Conservation (phyloP, 2,113 vertebrate genomes). For the Helogale parvula region DNA sequence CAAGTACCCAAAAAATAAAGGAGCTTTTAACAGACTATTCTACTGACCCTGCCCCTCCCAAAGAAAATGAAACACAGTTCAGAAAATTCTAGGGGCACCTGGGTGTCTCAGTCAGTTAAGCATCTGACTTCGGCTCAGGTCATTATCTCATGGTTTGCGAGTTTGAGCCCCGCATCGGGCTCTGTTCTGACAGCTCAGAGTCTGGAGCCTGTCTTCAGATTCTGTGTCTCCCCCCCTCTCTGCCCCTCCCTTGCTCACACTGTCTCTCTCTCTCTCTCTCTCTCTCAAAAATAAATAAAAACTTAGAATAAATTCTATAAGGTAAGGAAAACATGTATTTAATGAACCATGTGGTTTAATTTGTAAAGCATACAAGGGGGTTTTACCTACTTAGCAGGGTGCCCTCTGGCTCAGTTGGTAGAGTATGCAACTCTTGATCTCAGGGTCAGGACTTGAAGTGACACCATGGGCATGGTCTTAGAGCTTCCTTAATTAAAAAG, state of each 20-base stretch:
- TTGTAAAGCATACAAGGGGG: not conserved
- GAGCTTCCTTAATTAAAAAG: not conserved
- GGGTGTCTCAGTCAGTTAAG: too few relatives aligned
- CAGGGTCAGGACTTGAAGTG: not conserved
- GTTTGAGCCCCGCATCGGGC: too few relatives aligned
- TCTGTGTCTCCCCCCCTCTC: too few relatives aligned
- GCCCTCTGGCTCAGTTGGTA: not conserved
- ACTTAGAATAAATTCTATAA: not conserved
- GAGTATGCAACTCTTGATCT: not conserved
- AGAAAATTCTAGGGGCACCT: too few relatives aligned
- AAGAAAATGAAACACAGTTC: not conserved
- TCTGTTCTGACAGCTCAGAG: too few relatives aligned
- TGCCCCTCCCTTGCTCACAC: too few relatives aligned
- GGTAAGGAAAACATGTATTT: not conserved
- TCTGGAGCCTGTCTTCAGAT: too few relatives aligned
- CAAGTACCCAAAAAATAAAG: not conserved
- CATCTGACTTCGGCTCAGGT: too few relatives aligned
- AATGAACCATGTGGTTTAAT: not conserved
- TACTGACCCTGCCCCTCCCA: not conserved
- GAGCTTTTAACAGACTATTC: not conserved
- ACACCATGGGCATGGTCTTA: not conserved
- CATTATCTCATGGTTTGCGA: too few relatives aligned
- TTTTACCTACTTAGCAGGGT: not conserved
- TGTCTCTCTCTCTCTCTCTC: too few relatives aligned
- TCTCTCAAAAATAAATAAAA: too few relatives aligned